Evolutionary conservation across 2,113 vertebrate species (phyloP).

Genomic region (Leptobrachium ailaonicum): DNA sequence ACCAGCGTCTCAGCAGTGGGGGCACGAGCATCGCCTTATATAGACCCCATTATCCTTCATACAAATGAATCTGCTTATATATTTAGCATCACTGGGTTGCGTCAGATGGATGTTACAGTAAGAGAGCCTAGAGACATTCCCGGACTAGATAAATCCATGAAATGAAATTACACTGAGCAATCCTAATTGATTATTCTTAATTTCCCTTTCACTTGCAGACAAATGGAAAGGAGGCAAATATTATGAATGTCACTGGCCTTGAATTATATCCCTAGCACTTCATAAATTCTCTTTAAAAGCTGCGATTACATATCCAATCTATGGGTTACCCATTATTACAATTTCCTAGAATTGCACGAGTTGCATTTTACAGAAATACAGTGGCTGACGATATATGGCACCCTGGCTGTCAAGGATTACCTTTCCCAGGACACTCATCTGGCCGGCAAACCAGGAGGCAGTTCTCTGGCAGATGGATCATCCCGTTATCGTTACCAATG

Average conservation of each 20-base stretch:
- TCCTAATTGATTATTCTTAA: neutral
- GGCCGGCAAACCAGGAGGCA: too few species aligned
- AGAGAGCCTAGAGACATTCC: neutral
- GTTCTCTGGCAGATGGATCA: too few species aligned
- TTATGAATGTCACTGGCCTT: neutral
- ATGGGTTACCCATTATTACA: too few species aligned
- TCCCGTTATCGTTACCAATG: too few species aligned
- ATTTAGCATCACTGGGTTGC: neutral
- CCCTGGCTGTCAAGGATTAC: too few species aligned
- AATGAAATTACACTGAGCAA: neutral
- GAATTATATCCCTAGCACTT: too few species aligned
- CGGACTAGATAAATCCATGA: neutral
- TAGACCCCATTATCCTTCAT: neutral
- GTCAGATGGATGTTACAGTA: neutral
- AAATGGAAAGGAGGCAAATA: neutral
- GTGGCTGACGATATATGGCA: too few species aligned
- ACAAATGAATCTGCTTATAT: neutral
- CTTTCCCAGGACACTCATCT: too few species aligned
- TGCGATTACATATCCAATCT: too few species aligned
- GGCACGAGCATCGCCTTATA: neutral
- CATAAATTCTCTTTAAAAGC: too few species aligned
- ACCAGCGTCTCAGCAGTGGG: neutral
- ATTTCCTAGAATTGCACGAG: too few species aligned
- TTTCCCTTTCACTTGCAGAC: neutral
- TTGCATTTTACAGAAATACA: too few species aligned